Evolutionary conservation across 1,140 invertebrate genomes (phyloP).

Genomic region (Orchestia grillus): DNA sequence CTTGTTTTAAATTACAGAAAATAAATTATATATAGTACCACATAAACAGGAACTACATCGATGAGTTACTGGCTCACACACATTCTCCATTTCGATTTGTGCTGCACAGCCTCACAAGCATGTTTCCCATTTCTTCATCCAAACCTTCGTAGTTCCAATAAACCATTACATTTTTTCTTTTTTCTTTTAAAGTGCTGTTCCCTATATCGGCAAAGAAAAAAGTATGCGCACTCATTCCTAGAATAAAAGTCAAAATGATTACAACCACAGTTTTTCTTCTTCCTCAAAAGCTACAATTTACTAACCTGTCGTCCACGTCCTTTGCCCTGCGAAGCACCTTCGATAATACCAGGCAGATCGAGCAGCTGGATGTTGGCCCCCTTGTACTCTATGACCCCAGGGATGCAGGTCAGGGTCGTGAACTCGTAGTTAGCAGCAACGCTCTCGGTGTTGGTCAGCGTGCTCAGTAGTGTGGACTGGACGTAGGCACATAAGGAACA

Average conservation of each 20-base stretch:
- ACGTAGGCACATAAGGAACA: not conserved
- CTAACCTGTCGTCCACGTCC: slow-evolving; percentile 84
- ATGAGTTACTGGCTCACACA: not conserved
- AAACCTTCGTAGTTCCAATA: not conserved
- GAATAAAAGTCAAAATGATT: not conserved
- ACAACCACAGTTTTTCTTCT: not conserved
- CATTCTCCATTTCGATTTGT: not conserved
- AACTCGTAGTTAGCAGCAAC: slow-evolving; percentile 99
- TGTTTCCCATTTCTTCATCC: not conserved
- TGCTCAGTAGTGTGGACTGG: slow-evolving; percentile 92
- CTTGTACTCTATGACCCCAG: slow-evolving; percentile 97
- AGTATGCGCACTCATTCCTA: too few species aligned
- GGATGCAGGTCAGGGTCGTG: slow-evolving; percentile 99
- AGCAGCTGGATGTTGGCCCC: slow-evolving; percentile 92
- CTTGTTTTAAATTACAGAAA: not conserved
- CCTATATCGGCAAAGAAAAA: too few species aligned
- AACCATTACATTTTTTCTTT: not conserved
- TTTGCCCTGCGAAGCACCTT: slow-evolving; percentile 95
- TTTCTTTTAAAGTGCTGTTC: too few species aligned
- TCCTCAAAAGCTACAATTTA: not conserved
- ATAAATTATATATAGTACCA: not conserved
- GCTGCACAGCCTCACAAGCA: not conserved
- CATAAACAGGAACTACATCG: not conserved
- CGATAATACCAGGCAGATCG: slow-evolving; percentile 96
- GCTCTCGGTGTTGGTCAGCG: slow-evolving; percentile 93